Percentiles rank a stretch among this genome's conserved stretches.
Conservation (phyloP, 2,797 vertebrate species). For the Channallabes apus region DNA sequence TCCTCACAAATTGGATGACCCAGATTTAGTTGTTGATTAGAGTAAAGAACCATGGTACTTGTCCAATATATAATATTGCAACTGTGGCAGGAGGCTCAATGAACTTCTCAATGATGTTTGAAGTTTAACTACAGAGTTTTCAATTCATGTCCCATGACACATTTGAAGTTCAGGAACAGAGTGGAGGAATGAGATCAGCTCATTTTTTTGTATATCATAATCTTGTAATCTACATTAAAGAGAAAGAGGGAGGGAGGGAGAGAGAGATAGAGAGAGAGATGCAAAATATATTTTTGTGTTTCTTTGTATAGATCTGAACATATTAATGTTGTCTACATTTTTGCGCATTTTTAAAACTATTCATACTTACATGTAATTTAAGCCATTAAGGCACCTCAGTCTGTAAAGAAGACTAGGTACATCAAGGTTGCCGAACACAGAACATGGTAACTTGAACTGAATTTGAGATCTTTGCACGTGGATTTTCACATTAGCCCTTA, state of each 20-base stretch:
- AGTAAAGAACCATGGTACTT: neutral
- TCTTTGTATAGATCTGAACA: neutral
- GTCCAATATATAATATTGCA: slow-evolving; percentile 15
- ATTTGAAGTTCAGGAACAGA: neutral
- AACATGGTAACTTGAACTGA: too few species aligned
- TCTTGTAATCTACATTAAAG: neutral
- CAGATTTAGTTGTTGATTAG: neutral
- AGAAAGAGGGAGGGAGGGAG: too few species aligned
- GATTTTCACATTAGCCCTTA: too few species aligned
- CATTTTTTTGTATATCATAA: neutral
- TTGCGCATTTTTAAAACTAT: too few species aligned
- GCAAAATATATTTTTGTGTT: neutral
- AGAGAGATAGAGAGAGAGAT: neutral
- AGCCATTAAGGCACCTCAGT: too few species aligned
- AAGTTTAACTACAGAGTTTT: too few species aligned
- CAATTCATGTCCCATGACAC: too few species aligned
- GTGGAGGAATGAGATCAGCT: neutral
- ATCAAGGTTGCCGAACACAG: too few species aligned
- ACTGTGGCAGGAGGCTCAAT: slow-evolving; percentile 7
- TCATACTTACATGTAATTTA: too few species aligned
- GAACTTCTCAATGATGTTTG: too few species aligned
- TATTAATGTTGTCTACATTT: neutral
- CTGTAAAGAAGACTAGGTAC: too few species aligned
- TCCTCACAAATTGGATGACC: neutral
- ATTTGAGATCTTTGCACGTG: too few species aligned